Base-by-base conservation (phyloP, 2,113 vertebrate species). In the Siniperca knerii region DNA sequence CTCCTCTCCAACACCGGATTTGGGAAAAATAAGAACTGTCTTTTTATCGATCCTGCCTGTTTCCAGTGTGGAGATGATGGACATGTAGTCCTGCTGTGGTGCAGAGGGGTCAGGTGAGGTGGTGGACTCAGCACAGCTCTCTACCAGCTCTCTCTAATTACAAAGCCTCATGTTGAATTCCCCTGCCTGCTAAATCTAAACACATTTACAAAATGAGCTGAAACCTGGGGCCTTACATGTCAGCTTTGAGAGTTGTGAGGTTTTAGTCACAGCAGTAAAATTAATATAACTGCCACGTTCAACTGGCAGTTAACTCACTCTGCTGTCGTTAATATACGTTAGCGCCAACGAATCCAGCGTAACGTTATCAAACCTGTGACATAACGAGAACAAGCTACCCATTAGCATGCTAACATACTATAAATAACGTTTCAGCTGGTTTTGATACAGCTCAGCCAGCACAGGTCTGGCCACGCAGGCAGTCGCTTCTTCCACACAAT, bases 381-480 rank as follows among this genome's bases (percentile, higher is more conserved):
- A 57, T 8, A 64, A n/a, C 25, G 10, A 18, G 57, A 42, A 50
- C 60, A 68, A 50, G 37, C 25, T 60, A 54, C 13, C 25, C 13
- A 25, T 25, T 23, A 77, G 66, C 55, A 4, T 3, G 29, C 64
- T 57, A 37, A 11, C 8, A 55, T 18, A 7, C 21, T 12, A 1
- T 11, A 66, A 58, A 50, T 54, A 42, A 57, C 9, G 21, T 8
- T n/a, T n/a, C 4, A 5, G 46, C 81, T 29, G 4, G 23, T 9
- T 4, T 50, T 25, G 18, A 52, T 8, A 57, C 74, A 35, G 54
- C 29, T 35, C 70, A 21, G 65, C 33, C 44, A 11, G 40, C 42
- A 20, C 65, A 44, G 60, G 52, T 77, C 37, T 58, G 69, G 90
- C 90, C 92, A 92, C 91, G 90, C 92, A 93, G 81, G 87, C 92